phyloP scores from a whole-genome alignment of 2,888 invertebrate genomes.

The Tenodera sinensis region DNA sequence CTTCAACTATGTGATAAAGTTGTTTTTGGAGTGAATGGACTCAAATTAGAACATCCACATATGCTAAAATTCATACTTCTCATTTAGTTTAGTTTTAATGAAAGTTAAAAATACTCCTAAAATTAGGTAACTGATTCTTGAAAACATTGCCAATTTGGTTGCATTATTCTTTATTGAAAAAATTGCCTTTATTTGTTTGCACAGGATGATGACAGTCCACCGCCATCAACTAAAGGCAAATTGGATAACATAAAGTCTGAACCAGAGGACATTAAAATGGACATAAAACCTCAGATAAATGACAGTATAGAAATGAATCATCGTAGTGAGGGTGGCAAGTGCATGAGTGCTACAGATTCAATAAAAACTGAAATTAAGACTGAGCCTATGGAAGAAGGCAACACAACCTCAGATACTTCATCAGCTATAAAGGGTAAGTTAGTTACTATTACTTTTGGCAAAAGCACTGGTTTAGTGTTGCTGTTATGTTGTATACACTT shows the following conservation, averaged over 20 bases:
- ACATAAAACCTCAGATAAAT: constrained; percentile 61
- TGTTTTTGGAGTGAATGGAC: too few relatives aligned
- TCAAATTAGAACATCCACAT: too few relatives aligned
- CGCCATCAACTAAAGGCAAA: constrained; percentile 51
- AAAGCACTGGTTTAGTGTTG: too few relatives aligned
- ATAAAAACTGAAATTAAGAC: constrained; percentile 58
- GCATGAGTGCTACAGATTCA: constrained; percentile 26
- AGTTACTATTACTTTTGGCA: not conserved
- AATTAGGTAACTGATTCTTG: too few relatives aligned
- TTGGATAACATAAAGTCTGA: constrained; percentile 56
- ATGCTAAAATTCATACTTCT: too few relatives aligned
- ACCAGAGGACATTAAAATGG: constrained; percentile 41
- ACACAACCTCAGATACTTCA: constrained; percentile 36
- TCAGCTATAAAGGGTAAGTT: constrained; percentile 41
- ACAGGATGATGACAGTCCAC: constrained; percentile 57
- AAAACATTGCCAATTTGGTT: too few relatives aligned
- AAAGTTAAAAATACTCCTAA: too few relatives aligned
- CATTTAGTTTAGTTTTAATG: too few relatives aligned
- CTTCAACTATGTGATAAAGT: too few relatives aligned
- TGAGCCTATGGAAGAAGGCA: constrained; percentile 54
- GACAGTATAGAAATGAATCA: constrained; percentile 45
- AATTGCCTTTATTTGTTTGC: not conserved
- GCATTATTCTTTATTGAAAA: too few relatives aligned
- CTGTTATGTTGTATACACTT: too few relatives aligned
- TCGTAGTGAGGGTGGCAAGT: constrained; percentile 58